Conservation (phyloP, 2,888 invertebrate genomes). For the Nycteola revayana region DNA sequence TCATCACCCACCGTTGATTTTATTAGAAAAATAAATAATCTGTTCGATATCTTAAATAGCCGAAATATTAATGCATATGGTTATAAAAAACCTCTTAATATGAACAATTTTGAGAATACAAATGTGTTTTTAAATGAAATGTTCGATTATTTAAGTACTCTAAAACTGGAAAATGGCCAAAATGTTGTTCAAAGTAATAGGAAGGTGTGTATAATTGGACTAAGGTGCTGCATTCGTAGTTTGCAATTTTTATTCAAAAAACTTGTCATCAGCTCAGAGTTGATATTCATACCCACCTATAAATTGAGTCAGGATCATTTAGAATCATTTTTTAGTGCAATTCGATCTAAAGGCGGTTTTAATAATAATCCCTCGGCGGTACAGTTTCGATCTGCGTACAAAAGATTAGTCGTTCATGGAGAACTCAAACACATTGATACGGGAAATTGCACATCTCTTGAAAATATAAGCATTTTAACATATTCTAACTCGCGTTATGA, state of each 20-base stretch:
- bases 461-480: conserved; percentile 1
- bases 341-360: conserved; percentile 17
- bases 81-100: conserved; percentile 6
- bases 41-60: conserved; percentile 21
- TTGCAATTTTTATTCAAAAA: too few species aligned
- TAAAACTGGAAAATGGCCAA: not conserved
- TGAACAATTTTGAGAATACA: not conserved
- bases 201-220: conserved; percentile 1
- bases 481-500: not conserved
- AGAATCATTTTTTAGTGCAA: conserved; percentile 14
- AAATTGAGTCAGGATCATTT: conserved; percentile 21
- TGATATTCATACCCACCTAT: not conserved
- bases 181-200: not conserved
- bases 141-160: not conserved
- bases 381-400: conserved; percentile 11
- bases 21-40: conserved; percentile 13
- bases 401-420: conserved; percentile 4
- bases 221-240: too few species aligned
- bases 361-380: conserved; percentile 17
- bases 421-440: conserved; percentile 4
- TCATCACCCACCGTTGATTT: conserved; percentile 11
- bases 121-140: not conserved
- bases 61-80: conserved; percentile 7
- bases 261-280: too few species aligned
- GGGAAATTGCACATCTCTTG: conserved; percentile 5